Evolutionary conservation across 2,113 vertebrate species (phyloP).

Genomic region (Paracanthobrama guichenoti): DNA sequence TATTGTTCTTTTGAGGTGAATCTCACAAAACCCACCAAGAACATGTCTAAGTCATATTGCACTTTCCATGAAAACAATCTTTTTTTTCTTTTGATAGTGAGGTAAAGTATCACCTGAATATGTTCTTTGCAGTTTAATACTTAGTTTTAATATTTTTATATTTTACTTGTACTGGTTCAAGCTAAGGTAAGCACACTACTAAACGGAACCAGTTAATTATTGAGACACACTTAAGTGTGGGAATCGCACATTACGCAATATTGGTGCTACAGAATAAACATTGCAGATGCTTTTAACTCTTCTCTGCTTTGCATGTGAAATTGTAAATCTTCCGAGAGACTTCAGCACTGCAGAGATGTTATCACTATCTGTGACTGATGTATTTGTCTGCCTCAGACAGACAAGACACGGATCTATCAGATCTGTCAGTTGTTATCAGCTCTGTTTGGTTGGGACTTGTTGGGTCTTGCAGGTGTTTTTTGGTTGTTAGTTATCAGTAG

Average conservation of each 20-base stretch:
- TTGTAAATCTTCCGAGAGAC: neutral
- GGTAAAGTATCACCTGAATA: neutral
- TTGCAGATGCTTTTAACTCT: neutral
- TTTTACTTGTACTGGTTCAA: neutral
- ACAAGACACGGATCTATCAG: neutral
- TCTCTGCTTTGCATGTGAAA: neutral
- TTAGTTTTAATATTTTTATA: neutral
- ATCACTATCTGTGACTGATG: neutral
- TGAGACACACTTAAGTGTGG: neutral
- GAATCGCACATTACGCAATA: neutral
- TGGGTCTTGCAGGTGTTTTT: neutral
- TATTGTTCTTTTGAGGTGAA: neutral
- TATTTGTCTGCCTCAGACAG: neutral
- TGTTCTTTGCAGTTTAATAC: neutral
- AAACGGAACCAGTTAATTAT: neutral
- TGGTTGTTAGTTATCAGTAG: neutral
- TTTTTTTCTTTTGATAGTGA: neutral
- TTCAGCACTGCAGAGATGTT: neutral
- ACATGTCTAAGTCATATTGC: too few species aligned
- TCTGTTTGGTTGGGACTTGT: neutral
- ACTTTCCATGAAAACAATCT: neutral
- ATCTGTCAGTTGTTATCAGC: constrained; percentile 3
- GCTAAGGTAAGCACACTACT: neutral
- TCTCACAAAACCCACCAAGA: neutral
- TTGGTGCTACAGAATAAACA: neutral